Percentiles rank a stretch among this genome's conserved stretches.
Conservation (phyloP, 2,797 vertebrate genomes). For the Neosilurus hyrtlii region DNA sequence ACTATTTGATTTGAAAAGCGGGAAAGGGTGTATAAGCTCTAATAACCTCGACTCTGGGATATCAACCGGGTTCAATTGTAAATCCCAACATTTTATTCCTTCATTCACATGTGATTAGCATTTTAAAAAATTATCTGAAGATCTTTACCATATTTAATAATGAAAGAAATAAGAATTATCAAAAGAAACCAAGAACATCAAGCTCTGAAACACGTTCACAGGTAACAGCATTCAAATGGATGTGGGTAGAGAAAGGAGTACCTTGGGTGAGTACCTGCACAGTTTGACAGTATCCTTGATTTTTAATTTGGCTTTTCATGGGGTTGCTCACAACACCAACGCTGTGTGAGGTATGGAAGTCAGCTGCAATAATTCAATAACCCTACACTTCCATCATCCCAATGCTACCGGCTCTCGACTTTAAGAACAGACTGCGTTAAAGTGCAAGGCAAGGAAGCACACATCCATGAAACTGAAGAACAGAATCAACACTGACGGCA, state of each 20-base stretch:
- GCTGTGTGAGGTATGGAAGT: constrained; percentile 99
- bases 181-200: constrained; percentile 69
- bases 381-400: constrained; percentile 93
- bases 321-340: constrained; percentile 99
- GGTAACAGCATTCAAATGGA: constrained; percentile 99
- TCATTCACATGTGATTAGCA: constrained; percentile 49
- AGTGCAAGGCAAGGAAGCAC: constrained; percentile 90
- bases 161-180: constrained; percentile 51
- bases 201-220: constrained; percentile 86
- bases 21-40: neutral
- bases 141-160: constrained; percentile 43
- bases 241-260: constrained; percentile 99
- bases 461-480: constrained; percentile 68
- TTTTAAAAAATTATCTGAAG: constrained; percentile 43
- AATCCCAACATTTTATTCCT: constrained; percentile 40
- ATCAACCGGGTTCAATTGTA: constrained; percentile 59
- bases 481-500: constrained; percentile 75
- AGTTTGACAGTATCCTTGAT: constrained; percentile 99
- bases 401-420: constrained; percentile 91
- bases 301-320: constrained; percentile 99
- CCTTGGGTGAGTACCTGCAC: constrained; percentile 99
- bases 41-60: constrained; percentile 55
- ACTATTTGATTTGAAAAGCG: neutral
- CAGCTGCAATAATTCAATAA: constrained; percentile 99
- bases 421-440: constrained; percentile 90